These are phyloP conservation scores for Polydrusus cervinus DNA, from an alignment of 2,888 invertebrate genomes.

Conservation along the genomic window DNA sequence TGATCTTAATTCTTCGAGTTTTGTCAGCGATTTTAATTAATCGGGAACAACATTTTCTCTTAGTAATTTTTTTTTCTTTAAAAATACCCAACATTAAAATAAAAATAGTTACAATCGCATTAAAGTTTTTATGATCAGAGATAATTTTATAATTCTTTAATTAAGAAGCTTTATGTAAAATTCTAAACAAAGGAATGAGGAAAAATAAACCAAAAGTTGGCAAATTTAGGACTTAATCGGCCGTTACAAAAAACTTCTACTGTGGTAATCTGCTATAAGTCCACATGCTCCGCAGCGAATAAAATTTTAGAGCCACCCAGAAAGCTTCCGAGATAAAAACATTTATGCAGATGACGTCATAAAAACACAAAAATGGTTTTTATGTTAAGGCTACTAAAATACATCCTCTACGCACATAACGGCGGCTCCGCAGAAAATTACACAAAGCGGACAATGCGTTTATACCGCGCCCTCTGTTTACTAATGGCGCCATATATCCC, in stretches of 20 bases:
- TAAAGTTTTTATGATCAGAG: too few species aligned
- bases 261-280: conserved; percentile 4
- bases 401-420: conserved; percentile 22
- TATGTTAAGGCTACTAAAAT: conserved; percentile 10
- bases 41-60: too few species aligned
- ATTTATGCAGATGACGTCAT: conserved; percentile 24
- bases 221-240: neutral
- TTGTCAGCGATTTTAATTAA: too few species aligned
- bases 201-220: neutral
- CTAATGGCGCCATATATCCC: conserved; percentile 47
- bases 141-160: too few species aligned
- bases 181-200: neutral
- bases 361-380: conserved; percentile 29
- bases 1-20: too few species aligned
- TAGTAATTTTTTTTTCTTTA: too few species aligned
- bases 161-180: too few species aligned
- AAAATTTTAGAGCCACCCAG: conserved; percentile 15
- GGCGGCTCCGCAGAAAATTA: conserved; percentile 29
- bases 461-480: conserved; percentile 30
- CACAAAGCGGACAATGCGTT: conserved; percentile 35
- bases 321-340: conserved; percentile 18
- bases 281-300: conserved; percentile 13
- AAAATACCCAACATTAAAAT: too few species aligned
- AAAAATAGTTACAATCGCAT: too few species aligned
- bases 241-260: conserved; percentile 1